A percentile compares a stretch with the other conserved stretches of the same genome.
Conservation (phyloP, 35 echinoderm and acorn worm species). For the Acanthaster planci region DNA sequence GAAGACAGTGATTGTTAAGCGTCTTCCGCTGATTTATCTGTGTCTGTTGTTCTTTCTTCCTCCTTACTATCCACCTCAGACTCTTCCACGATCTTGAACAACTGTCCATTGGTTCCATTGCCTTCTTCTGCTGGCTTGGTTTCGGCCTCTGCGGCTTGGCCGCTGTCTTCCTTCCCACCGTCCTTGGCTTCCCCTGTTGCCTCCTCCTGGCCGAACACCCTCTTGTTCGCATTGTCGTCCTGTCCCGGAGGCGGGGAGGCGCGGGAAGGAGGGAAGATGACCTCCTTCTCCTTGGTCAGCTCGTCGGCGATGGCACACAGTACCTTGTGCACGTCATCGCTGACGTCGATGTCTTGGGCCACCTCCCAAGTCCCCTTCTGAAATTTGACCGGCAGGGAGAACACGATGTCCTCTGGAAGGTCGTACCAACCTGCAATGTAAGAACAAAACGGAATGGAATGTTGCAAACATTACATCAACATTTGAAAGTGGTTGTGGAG, state of each 20-base stretch:
- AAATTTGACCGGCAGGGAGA: slow-evolving; percentile 92
- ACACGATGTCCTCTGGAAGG: slow-evolving; percentile 71
- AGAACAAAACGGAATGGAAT: background rate
- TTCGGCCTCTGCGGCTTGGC: background rate
- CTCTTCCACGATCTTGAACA: slow-evolving; percentile 71
- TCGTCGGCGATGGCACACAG: slow-evolving; percentile 66
- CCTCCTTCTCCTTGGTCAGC: slow-evolving; percentile 64
- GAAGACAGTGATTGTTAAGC: no score
- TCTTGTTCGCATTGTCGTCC: slow-evolving; percentile 29
- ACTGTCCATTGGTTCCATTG: slow-evolving; percentile 38
- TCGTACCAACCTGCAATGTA: slow-evolving; percentile 82
- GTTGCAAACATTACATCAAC: no score
- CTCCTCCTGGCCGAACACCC: slow-evolving; percentile 63
- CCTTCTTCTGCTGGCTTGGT: background rate
- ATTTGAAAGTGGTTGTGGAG: no score
- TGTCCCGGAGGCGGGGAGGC: slow-evolving; percentile 38
- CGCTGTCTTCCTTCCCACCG: slow-evolving; percentile 22
- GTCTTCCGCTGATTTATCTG: slow-evolving; percentile 30
- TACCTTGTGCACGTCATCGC: slow-evolving; percentile 39
- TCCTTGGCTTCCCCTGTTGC: background rate
- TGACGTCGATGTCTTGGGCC: slow-evolving; percentile 70
- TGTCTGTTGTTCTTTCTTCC: slow-evolving; percentile 51
- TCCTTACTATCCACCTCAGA: slow-evolving; percentile 62
- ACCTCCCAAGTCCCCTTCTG: slow-evolving; percentile 80
- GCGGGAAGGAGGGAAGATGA: slow-evolving; percentile 79